phyloP scores from a whole-genome alignment of 2,797 vertebrate species.

The Oreortyx pictus region DNA sequence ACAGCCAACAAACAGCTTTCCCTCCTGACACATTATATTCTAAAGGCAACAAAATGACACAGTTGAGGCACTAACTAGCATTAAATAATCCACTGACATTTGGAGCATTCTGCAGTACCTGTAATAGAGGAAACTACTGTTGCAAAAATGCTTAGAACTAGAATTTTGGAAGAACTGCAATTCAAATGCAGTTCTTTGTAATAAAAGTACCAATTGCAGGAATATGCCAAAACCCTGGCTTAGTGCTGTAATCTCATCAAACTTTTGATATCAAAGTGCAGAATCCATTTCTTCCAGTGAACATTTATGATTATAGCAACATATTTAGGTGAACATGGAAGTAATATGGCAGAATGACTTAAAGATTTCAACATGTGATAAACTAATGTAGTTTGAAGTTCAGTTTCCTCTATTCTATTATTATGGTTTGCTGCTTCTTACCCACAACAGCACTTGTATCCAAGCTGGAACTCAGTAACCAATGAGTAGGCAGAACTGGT shows the following conservation, averaged over 20 bases:
- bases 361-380: constrained; percentile 55
- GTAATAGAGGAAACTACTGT: constrained; percentile 49
- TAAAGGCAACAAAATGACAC: constrained; percentile 74
- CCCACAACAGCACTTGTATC: constrained; percentile 33
- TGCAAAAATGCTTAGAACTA: not conserved
- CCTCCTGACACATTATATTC: constrained; percentile 70
- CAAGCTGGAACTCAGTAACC: constrained; percentile 45
- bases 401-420: constrained; percentile 68
- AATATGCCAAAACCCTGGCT: not conserved
- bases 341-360: not conserved
- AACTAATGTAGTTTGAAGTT: constrained; percentile 68
- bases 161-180: not conserved
- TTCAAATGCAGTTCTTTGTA: not conserved
- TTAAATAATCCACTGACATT: constrained; percentile 72
- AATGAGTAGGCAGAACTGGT: constrained; percentile 11
- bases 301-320: constrained; percentile 60
- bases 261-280: not conserved
- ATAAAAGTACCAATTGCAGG: not conserved
- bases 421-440: constrained; percentile 65
- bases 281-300: constrained; percentile 64
- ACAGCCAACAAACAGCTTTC: not conserved
- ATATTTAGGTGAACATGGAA: constrained; percentile 63
- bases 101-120: constrained; percentile 62
- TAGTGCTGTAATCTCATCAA: not conserved
- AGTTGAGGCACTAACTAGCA: constrained; percentile 65